A percentile compares a stretch with the other conserved stretches of the same genome.
These are phyloP conservation scores for Benitochromis conjunctus DNA, from an alignment of 2,113 vertebrate species.

Conservation along the genomic window DNA sequence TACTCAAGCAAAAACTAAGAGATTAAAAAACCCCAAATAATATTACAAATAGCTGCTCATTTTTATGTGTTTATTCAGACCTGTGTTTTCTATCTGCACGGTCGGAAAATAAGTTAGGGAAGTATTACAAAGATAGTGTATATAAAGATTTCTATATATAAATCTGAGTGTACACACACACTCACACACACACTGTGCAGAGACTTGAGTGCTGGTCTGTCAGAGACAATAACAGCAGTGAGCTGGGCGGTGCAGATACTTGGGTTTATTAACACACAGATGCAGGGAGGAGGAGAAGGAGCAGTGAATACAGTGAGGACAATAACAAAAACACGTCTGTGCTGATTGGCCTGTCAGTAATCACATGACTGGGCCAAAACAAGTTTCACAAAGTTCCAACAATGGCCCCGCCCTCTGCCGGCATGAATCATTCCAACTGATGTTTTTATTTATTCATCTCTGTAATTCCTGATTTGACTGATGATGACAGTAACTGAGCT, in stretches of 20 bases:
- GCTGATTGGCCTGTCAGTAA: not conserved
- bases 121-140: not conserved
- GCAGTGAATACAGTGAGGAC: conserved; percentile 36
- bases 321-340: not conserved
- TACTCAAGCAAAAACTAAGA: not conserved
- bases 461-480: not conserved
- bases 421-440: not conserved
- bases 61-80: not conserved
- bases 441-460: not conserved
- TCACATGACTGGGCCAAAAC: not conserved
- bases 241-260: conserved; percentile 47
- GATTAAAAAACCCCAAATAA: not conserved
- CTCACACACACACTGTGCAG: not conserved
- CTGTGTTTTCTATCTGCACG: not conserved
- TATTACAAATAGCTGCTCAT: not conserved
- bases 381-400: not conserved
- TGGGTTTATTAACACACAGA: conserved; percentile 71
- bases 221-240: conserved; percentile 27
- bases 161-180: not conserved
- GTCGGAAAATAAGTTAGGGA: not conserved
- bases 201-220: not conserved
- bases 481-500: conserved; percentile 2
- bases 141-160: not conserved
- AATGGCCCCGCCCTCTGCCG: not conserved
- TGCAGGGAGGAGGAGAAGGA: conserved; percentile 8